Base-by-base conservation (phyloP, 1,140 invertebrate genomes). In the Steinernema feltiae region DNA sequence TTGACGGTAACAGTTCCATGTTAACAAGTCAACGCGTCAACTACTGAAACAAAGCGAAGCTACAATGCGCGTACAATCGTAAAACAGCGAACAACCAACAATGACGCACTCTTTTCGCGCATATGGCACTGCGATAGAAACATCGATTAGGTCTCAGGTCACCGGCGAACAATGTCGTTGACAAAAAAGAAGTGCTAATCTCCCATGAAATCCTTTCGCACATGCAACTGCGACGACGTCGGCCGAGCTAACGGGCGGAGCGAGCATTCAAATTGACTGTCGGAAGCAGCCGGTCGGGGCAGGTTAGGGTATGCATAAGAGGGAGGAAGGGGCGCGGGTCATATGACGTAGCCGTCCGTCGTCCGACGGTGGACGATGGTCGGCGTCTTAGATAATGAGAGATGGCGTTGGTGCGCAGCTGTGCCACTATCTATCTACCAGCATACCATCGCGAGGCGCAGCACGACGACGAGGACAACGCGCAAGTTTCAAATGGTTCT, bases 41-140 rank as follows among this genome's bases (percentile, higher is more conserved):
- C 12, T 27, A 63, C 53, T 63, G 53, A 63, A 63, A 63, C 53
- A 21, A 63, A 27, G 15, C 15, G 53, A 63, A 21, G 24, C 7
- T 41, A 7, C 53, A 63, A 63, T 46, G 53, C 53, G 53, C 53
- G 53, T 63, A 3, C 53, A n/a, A 63, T 27, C 53, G 53, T 63
- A 63, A 63, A 63, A 63, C 53, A 63, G 35, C 35, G 18, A 63
- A 63, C 7, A 63, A 63, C 15, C 3, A 27, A 63, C 53, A 63
- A 63, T 63, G 53, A 15, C 53, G 53, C 53, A 63, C 53, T 63
- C 53, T 63, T 63, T 63, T 63, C 53, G 53, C 53, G 53, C 53
- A 63, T 63, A 63, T 27, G 53, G 53, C 53, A n/a, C 15, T 21
- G 24, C 53, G 24, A 63, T 17, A 3, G 53, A 63, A 7, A 15